A percentile compares a stretch with the other conserved stretches of the same genome.
Evolutionary conservation across 1,140 invertebrate species (phyloP).

Genomic region (Oppia nitens): DNA sequence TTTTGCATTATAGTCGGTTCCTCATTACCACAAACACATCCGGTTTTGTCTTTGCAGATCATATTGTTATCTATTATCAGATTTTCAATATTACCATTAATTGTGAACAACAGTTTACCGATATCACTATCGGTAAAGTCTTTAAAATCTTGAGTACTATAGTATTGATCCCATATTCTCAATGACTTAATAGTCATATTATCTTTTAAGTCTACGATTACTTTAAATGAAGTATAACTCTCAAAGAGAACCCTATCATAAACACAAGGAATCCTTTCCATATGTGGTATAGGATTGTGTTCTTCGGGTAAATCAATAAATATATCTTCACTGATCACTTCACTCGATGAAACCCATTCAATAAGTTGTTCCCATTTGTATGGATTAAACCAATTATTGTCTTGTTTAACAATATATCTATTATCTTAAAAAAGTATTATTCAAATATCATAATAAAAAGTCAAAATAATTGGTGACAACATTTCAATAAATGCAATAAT

Average conservation of each 20-base stretch:
- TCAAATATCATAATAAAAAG: no score
- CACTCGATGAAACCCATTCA: background rate
- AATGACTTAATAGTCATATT: background rate
- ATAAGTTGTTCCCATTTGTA: background rate
- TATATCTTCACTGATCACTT: background rate
- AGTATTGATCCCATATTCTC: background rate
- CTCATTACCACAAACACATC: background rate
- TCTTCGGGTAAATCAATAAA: background rate
- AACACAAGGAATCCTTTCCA: background rate
- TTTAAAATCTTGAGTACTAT: background rate
- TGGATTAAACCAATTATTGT: background rate
- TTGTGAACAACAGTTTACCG: background rate
- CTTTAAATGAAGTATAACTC: background rate
- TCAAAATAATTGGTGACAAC: no score
- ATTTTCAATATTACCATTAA: background rate
- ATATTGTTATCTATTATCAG: background rate
- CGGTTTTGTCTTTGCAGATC: background rate
- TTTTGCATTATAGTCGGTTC: background rate
- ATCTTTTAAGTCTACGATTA: background rate
- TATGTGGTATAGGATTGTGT: background rate
- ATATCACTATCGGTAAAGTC: background rate
- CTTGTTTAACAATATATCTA: background rate
- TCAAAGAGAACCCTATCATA: background rate
- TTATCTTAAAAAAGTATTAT: background rate
- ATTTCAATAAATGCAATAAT: background rate